These are phyloP conservation scores for Ursus arctos DNA, from an alignment of 2,113 vertebrate species.

Conservation along the genomic window DNA sequence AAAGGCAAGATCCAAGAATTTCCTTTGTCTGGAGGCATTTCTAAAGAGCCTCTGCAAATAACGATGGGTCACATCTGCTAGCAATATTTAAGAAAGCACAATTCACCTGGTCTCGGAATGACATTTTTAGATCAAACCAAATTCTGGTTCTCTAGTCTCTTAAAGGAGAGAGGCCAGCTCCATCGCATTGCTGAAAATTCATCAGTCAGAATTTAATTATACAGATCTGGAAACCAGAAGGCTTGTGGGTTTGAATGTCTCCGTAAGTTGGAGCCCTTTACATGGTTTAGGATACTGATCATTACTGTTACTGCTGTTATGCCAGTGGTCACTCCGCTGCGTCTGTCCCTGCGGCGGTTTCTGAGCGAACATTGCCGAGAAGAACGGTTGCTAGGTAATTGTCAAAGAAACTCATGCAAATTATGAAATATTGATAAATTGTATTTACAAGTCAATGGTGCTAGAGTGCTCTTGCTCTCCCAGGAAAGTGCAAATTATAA, in stretches of 20 bases:
- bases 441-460: slow-evolving; percentile 70
- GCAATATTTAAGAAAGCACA: background rate
- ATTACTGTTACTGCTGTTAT: slow-evolving; percentile 78
- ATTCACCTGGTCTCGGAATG: background rate
- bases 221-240: slow-evolving; percentile 64
- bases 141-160: slow-evolving; percentile 26
- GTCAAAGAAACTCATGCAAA: slow-evolving; percentile 74
- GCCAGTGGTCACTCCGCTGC: slow-evolving; percentile 75
- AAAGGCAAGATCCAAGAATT: background rate
- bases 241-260: slow-evolving; percentile 66
- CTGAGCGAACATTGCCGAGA: slow-evolving; percentile 58
- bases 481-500: slow-evolving; percentile 32
- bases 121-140: slow-evolving; percentile 11
- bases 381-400: slow-evolving; percentile 73
- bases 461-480: slow-evolving; percentile 7
- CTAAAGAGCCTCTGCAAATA: background rate
- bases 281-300: slow-evolving; percentile 86
- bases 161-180: slow-evolving; percentile 22
- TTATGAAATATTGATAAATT: slow-evolving; percentile 71
- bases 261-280: slow-evolving; percentile 77
- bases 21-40: slow-evolving; percentile 23
- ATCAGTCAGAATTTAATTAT: slow-evolving; percentile 72
- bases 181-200: slow-evolving; percentile 49
- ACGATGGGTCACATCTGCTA: background rate
- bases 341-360: slow-evolving; percentile 77